Evolutionary conservation across 2,797 vertebrate species (phyloP).

Genomic region (Rhinoraja longicauda): DNA sequence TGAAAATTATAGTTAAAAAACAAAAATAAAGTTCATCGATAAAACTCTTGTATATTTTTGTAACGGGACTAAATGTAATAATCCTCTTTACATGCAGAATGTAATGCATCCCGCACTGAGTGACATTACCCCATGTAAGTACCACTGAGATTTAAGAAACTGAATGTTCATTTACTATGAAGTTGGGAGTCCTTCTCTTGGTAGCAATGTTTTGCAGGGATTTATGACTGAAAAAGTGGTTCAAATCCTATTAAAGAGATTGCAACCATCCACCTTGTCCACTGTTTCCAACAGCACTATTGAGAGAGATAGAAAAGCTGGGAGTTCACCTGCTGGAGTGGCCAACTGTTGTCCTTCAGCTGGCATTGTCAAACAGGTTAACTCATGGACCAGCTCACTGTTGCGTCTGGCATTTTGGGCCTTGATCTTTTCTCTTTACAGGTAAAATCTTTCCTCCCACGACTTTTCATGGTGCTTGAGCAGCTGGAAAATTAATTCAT

Average conservation of each 20-base stretch:
- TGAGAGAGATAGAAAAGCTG: too few species aligned
- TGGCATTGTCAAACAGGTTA: too few species aligned
- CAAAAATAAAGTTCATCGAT: too few species aligned
- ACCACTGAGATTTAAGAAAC: neutral
- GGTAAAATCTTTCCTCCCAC: neutral
- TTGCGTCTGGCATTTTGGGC: neutral
- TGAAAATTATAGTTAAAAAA: too few species aligned
- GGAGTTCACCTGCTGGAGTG: too few species aligned
- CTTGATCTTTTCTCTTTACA: neutral
- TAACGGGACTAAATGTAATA: too few species aligned
- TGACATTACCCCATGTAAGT: neutral
- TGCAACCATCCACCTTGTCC: neutral
- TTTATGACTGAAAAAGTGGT: neutral
- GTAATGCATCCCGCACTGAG: neutral
- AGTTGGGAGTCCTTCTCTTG: neutral
- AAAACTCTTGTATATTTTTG: too few species aligned
- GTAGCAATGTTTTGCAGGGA: neutral
- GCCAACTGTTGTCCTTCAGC: too few species aligned
- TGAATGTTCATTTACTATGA: neutral
- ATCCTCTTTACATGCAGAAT: neutral
- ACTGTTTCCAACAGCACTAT: too few species aligned
- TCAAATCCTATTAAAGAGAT: neutral
- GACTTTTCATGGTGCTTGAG: neutral
- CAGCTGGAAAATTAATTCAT: slow-evolving; percentile 24
- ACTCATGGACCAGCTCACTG: too few species aligned